Conservation (phyloP, 2,797 vertebrate genomes). For the Gymnothorax reevesii region DNA sequence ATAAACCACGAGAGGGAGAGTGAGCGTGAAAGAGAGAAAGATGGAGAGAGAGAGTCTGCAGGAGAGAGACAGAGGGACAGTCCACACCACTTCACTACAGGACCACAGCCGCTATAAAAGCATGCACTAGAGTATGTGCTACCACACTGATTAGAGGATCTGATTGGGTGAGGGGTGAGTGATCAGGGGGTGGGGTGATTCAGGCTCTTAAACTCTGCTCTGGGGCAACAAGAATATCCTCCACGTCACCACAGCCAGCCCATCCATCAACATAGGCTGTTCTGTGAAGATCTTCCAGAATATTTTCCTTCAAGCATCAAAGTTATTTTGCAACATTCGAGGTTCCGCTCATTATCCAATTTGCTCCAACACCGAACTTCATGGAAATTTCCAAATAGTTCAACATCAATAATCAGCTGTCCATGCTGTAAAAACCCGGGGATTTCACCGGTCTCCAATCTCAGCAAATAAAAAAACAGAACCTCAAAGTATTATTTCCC, state of each 20-base stretch:
- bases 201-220: background rate
- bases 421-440: background rate
- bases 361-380: background rate
- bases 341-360: too few relatives aligned
- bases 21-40: background rate
- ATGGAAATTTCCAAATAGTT: background rate
- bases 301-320: too few relatives aligned
- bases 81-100: slow-evolving; percentile 61
- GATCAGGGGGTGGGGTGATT: slow-evolving; percentile 19
- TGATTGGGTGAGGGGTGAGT: slow-evolving; percentile 37
- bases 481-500: background rate
- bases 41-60: background rate
- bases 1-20: background rate
- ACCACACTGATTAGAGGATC: slow-evolving; percentile 44
- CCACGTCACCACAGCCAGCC: background rate
- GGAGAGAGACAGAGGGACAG: slow-evolving; percentile 28
- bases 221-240: background rate
- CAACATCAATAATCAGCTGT: background rate
- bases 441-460: background rate
- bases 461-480: background rate
- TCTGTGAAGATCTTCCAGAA: background rate
- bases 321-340: too few relatives aligned
- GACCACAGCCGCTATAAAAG: slow-evolving; percentile 60
- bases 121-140: slow-evolving; percentile 48
- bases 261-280: background rate